A percentile compares a stretch with the other conserved stretches of the same genome.
phyloP scores from a whole-genome alignment of 1,140 invertebrate species.

The Asobara japonica region DNA sequence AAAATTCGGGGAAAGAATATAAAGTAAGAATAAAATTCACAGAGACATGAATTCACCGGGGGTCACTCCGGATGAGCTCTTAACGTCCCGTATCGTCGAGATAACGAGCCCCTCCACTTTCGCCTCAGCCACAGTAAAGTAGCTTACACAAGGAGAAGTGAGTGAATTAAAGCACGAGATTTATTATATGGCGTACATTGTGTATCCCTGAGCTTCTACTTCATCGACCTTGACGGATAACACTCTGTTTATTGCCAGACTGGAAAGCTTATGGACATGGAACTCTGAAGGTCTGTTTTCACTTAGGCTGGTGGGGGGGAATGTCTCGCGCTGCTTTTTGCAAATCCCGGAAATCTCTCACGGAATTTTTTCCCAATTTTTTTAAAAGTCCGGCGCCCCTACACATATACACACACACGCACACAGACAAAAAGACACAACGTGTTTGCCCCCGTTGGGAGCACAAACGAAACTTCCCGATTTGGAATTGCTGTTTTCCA shows the following conservation, averaged over 20 bases:
- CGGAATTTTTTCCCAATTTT: too few species aligned
- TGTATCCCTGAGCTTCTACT: not conserved
- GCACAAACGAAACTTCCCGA: too few species aligned
- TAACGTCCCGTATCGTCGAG: constrained; percentile 10
- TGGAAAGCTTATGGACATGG: not conserved
- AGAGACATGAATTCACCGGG: constrained; percentile 7
- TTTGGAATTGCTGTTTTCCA: too few species aligned
- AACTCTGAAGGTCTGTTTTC: not conserved
- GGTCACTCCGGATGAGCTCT: constrained; percentile 7
- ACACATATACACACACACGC: too few species aligned
- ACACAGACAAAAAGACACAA: too few species aligned
- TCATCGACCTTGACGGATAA: not conserved
- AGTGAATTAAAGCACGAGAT: not conserved
- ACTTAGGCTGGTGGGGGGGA: not conserved
- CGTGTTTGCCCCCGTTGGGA: too few species aligned
- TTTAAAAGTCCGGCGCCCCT: too few species aligned
- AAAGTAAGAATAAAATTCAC: not conserved
- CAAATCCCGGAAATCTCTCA: too few species aligned
- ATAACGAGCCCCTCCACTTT: constrained; percentile 1
- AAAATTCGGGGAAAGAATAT: too few species aligned
- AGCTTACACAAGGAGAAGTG: constrained; percentile 1
- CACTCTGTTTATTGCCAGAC: not conserved
- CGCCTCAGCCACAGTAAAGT: not conserved
- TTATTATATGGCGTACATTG: not conserved
- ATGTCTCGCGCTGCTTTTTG: too few species aligned